Evolutionary conservation across 30 jellyfish, hydroid and myxozoan genomes (phyloP).

Genomic region (Hydractinia symbiolongicarpus): DNA sequence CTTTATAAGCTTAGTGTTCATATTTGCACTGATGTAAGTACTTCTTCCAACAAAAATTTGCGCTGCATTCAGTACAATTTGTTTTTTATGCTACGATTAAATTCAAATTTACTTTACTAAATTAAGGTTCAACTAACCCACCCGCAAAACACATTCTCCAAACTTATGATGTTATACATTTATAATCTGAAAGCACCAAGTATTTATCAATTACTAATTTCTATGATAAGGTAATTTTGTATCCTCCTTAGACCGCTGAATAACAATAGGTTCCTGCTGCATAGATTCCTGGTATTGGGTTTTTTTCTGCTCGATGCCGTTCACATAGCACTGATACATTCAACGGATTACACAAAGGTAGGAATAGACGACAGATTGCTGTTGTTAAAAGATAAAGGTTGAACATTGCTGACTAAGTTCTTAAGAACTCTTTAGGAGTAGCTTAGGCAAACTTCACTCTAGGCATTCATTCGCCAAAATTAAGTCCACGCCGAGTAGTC

Average conservation of each 20-base stretch:
- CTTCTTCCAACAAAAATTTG: background rate
- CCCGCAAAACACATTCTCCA: background rate
- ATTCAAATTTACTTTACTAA: background rate
- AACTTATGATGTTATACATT: background rate
- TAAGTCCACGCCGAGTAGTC: too few relatives aligned
- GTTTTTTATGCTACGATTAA: background rate
- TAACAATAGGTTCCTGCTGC: background rate
- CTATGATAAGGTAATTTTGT: background rate
- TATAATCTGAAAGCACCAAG: background rate
- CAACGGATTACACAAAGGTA: background rate
- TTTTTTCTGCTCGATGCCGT: background rate
- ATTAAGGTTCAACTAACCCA: background rate
- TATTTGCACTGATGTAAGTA: background rate
- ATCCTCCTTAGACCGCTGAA: background rate
- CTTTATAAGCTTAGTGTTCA: background rate
- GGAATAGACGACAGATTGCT: too few relatives aligned
- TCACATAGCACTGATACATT: background rate
- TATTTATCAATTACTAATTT: background rate
- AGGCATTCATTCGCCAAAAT: too few relatives aligned
- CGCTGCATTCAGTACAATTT: background rate
- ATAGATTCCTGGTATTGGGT: background rate
- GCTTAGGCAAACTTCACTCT: too few relatives aligned
- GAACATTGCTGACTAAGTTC: too few relatives aligned
- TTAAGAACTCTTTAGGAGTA: too few relatives aligned
- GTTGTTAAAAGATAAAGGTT: too few relatives aligned